Base-by-base conservation (phyloP, 2,113 vertebrate species). In the Apteryx mantelli region DNA sequence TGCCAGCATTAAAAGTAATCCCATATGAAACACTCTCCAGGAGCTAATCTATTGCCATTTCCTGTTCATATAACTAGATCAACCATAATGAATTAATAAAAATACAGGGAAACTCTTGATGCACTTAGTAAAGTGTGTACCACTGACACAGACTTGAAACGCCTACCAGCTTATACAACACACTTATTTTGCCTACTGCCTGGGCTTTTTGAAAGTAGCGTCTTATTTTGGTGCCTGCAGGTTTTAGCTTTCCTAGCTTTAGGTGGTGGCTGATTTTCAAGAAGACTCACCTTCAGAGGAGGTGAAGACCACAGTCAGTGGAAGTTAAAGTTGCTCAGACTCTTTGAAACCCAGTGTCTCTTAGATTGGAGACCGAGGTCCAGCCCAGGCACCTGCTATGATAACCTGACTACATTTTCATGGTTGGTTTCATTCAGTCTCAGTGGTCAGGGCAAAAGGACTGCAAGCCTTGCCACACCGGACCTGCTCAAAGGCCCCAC, bases 1-100 rank as follows among this genome's bases (percentile, higher is more conserved):
- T 94, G 95, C 85, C 77, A 92, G 80, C 86, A 92, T 96, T 95
- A 95, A 95, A 95, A 19, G 5, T 96, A 97, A 97, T 95, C 95
- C 91, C 56, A 60, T 87, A 89, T 89, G 71, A 91, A 94, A 86
- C 69, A 95, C 92, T 85, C 91, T 87, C 68, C 65, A 42, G 95
- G 95, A 94, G 52, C 5, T 95, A 96, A 97, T 95, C 91, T 92
- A 30, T 93, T 95, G 81, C 93, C 46, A 88, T 92, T 96, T 95
- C 81, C 88, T 92, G 75, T 94, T 97, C 87, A 50, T 96, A 70
- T 63, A 93, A 84, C 81, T 95, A 60, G 48, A 96, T 70, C 56
- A 82, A 82, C 93, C 65, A 66, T 69, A 91, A 50, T 82, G 78
- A 93, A 88, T 97, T 95, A 94, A 96, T 91, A 89, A 81, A 95